phyloP scores from a whole-genome alignment of 2,797 vertebrate species.

The Hemitrygon akajei region DNA sequence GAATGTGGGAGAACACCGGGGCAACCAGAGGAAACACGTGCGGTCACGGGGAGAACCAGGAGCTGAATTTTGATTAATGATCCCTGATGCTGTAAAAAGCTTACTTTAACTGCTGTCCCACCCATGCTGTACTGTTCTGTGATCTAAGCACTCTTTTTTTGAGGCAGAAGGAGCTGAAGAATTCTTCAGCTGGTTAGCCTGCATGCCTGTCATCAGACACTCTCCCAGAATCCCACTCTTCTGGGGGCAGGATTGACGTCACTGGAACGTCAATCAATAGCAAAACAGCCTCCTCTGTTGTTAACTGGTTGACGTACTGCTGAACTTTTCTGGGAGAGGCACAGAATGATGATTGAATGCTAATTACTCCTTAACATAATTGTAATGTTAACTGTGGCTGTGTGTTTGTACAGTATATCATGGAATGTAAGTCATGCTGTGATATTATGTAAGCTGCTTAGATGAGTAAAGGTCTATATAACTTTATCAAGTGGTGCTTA shows the following conservation, averaged over 20 bases:
- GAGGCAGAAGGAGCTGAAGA: background rate
- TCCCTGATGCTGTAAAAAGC: no score
- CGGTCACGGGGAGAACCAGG: no score
- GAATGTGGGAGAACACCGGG: no score
- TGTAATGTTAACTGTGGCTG: background rate
- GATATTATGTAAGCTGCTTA: background rate
- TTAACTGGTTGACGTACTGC: background rate
- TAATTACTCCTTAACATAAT: background rate
- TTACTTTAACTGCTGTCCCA: no score
- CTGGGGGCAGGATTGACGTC: conserved; percentile 23
- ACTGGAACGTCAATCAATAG: background rate
- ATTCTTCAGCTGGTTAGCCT: background rate
- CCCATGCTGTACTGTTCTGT: no score
- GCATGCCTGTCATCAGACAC: background rate
- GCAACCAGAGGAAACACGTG: no score
- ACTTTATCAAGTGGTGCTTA: background rate
- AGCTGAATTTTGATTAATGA: no score
- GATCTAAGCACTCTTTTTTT: background rate
- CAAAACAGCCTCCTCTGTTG: background rate
- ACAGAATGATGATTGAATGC: conserved; percentile 16
- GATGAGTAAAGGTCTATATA: background rate
- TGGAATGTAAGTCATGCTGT: background rate
- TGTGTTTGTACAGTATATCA: background rate
- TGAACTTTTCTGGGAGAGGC: background rate
- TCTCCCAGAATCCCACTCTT: background rate